Base-by-base conservation (phyloP, 2,113 vertebrate species). In the Perca flavescens region DNA sequence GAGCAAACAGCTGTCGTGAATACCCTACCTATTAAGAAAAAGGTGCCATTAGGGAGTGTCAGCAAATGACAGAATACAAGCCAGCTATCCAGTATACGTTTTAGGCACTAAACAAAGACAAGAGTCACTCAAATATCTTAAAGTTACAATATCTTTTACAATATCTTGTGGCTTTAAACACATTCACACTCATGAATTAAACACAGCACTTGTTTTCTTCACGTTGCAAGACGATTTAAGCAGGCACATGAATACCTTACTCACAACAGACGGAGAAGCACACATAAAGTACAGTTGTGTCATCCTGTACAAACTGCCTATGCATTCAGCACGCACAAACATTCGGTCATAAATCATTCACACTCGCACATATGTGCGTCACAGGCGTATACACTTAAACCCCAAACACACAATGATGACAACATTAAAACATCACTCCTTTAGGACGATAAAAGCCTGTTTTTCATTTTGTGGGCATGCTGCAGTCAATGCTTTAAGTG, bases 21-120 rank as follows among this genome's bases (percentile, higher is more conserved):
- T 40, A 58, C 54, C 64, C 75, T 76, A 82, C 63, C 53, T n/a
- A 68, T 65, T 57, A 77, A 77, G 25, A 85, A 66, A 90, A 91
- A 86, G 74, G 83, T 88, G 87, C 79, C 71, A 54, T 77, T 70
- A 86, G 58, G 50, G 77, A 83, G 84, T 74, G 72, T 80, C 56
- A 36, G 60, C 80, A 83, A 72, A 69, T 54, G 58, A 86, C 66
- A 83, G 63, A 85, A 72, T 57, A 87, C 67, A 88, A 71, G 61
- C 73, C 62, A 54, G 82, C 84, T 75, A 86, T 79, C 77, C 62
- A 79, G 65, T 79, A 70, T 47, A 88, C 36, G 64, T 82, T 88
- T 75, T 77, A 92, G 89, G 90, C 93, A 92, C 88, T 91, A 88
- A 92, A 85, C 74, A 90, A 93, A 88, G 67, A 92, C 77, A 69